Percentiles rank a stretch among this genome's conserved stretches.
Conservation (phyloP, 2,888 invertebrate species). For the Pachydiplax longipennis region DNA sequence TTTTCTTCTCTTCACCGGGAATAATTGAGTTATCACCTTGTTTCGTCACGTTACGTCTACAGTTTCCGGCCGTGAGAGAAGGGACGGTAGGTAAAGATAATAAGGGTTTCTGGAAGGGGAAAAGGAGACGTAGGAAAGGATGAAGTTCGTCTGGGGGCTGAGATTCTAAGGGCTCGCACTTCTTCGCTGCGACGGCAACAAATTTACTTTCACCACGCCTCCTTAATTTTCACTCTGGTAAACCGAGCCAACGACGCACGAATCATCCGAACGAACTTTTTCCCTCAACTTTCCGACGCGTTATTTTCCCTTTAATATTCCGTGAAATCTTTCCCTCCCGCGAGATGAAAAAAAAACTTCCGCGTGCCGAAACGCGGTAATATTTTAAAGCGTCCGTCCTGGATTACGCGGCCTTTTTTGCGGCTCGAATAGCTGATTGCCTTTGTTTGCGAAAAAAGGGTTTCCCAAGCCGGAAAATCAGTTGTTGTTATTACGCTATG, state of each 20-base stretch:
- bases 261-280: not conserved
- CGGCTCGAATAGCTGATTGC: not conserved
- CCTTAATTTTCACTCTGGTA: not conserved
- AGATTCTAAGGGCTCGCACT: not conserved
- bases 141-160: not conserved
- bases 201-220: not conserved
- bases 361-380: not conserved
- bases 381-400: not conserved
- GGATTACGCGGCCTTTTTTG: not conserved
- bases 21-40: too few relatives aligned
- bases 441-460: not conserved
- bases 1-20: too few relatives aligned
- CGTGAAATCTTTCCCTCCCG: not conserved
- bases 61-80: not conserved
- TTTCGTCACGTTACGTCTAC: not conserved
- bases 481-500: not conserved
- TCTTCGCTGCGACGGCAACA: not conserved
- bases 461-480: not conserved
- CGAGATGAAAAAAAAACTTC: not conserved
- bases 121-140: not conserved
- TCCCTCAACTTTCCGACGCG: not conserved
- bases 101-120: not conserved
- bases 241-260: not conserved
- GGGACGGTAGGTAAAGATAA: not conserved
- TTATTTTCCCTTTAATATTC: not conserved